These are phyloP conservation scores for Drosophila pseudotakahashii DNA, from an alignment of 2,888 invertebrate genomes.

Conservation along the genomic window DNA sequence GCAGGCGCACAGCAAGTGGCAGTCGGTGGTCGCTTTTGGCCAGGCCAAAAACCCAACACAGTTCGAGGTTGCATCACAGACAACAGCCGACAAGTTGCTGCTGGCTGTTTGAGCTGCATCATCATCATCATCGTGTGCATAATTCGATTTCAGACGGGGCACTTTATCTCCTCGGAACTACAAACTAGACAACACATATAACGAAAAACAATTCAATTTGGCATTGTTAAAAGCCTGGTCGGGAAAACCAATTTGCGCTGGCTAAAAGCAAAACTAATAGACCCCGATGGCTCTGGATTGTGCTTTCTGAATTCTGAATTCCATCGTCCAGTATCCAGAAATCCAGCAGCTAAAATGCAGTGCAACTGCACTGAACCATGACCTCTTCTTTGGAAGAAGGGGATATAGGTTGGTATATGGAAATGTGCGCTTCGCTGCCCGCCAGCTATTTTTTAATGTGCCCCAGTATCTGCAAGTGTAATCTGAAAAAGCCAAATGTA, in stretches of 20 bases:
- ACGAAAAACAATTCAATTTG: constrained; percentile 60
- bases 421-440: constrained; percentile 67
- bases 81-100: constrained; percentile 14
- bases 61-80: constrained; percentile 33
- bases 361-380: constrained; percentile 62
- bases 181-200: background rate
- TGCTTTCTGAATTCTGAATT: background rate
- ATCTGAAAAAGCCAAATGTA: constrained; percentile 46
- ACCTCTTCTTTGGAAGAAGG: constrained; percentile 23
- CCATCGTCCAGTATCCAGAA: constrained; percentile 25
- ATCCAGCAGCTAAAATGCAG: constrained; percentile 5
- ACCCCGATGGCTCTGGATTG: constrained; percentile 24
- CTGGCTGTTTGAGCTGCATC: constrained; percentile 33
- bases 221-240: constrained; percentile 34
- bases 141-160: constrained; percentile 27
- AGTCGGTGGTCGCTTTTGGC: constrained; percentile 49
- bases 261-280: constrained; percentile 52
- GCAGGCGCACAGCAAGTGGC: constrained; percentile 81
- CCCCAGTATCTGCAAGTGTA: constrained; percentile 73
- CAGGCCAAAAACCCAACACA: constrained; percentile 58
- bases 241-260: constrained; percentile 54
- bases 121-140: constrained; percentile 40
- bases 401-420: background rate
- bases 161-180: constrained; percentile 14
- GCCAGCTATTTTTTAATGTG: constrained; percentile 62